phyloP scores from a whole-genome alignment of 2,797 vertebrate species.

The Labeo calbasu region DNA sequence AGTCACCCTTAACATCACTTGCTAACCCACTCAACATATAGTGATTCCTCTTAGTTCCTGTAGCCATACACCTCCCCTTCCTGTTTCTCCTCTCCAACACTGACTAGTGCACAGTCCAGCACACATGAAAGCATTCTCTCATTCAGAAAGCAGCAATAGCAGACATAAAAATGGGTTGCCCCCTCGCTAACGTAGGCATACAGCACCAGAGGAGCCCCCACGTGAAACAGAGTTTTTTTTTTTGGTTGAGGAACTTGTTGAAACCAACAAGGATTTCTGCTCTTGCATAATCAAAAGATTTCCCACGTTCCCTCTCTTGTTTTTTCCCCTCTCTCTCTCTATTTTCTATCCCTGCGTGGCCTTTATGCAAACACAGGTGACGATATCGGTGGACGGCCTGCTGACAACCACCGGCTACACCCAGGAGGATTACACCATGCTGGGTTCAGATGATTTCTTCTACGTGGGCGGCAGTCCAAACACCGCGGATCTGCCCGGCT shows the following conservation, averaged over 20 bases:
- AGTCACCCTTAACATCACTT: slow-evolving; percentile 66
- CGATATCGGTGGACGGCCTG: slow-evolving; percentile 92
- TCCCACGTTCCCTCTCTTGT: slow-evolving; percentile 45
- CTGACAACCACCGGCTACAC: slow-evolving; percentile 95
- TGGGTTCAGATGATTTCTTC: slow-evolving; percentile 96
- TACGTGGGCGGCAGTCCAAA: slow-evolving; percentile 94
- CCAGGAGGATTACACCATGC: slow-evolving; percentile 96
- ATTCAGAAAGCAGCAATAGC: slow-evolving; percentile 60
- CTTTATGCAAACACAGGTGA: slow-evolving; percentile 81
- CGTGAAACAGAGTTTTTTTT: slow-evolving; percentile 9
- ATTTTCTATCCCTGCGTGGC: slow-evolving; percentile 26
- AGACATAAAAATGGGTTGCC: slow-evolving; percentile 77
- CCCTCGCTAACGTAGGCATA: slow-evolving; percentile 55
- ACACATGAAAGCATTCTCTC: slow-evolving; percentile 45
- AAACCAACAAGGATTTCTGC: slow-evolving; percentile 16
- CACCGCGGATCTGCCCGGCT: slow-evolving; percentile 92
- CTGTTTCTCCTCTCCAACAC: slow-evolving; percentile 45
- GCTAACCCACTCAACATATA: slow-evolving; percentile 66
- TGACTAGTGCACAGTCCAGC: slow-evolving; percentile 40
- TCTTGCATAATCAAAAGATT: slow-evolving; percentile 47
- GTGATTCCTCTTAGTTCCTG: slow-evolving; percentile 64
- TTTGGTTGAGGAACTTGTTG: slow-evolving; percentile 24
- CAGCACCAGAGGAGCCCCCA: slow-evolving; percentile 26
- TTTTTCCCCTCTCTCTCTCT: slow-evolving; percentile 27
- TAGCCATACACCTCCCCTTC: slow-evolving; percentile 48